Conservation (phyloP, 2,113 vertebrate genomes). For the Strix uralensis region DNA sequence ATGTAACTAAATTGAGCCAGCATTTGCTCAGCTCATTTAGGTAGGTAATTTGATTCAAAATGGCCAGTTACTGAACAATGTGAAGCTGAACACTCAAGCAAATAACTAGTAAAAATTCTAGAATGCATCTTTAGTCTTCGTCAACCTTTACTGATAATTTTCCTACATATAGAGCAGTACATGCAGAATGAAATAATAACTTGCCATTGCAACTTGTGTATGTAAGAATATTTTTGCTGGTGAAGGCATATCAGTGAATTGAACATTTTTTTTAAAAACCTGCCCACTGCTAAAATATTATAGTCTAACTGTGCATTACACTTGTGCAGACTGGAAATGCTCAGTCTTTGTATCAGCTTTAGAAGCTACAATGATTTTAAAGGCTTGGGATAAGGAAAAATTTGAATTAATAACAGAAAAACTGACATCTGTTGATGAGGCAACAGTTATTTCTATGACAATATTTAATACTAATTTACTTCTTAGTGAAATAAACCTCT, state of each 20-base stretch:
- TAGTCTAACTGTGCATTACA: neutral
- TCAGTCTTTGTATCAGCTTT: neutral
- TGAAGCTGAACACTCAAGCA: constrained; percentile 12
- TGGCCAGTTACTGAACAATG: constrained; percentile 9
- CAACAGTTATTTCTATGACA: constrained; percentile 4
- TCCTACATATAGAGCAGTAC: neutral
- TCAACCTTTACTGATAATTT: neutral
- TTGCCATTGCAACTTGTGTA: neutral
- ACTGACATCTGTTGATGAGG: neutral
- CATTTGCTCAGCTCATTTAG: constrained; percentile 62
- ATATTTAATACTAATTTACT: neutral
- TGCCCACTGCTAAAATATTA: neutral
- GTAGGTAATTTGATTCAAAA: constrained; percentile 44
- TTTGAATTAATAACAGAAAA: neutral
- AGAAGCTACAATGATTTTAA: neutral
- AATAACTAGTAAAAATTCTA: neutral
- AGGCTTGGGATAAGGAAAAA: neutral
- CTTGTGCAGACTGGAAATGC: neutral
- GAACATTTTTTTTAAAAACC: neutral
- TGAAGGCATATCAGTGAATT: neutral
- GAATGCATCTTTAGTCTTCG: neutral
- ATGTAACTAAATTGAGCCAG: constrained; percentile 42
- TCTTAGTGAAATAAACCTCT: neutral
- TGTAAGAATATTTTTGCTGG: neutral
- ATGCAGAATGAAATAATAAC: neutral